Evolutionary conservation across 2,888 invertebrate genomes (phyloP).

Genomic region (Napeogenes inachia): DNA sequence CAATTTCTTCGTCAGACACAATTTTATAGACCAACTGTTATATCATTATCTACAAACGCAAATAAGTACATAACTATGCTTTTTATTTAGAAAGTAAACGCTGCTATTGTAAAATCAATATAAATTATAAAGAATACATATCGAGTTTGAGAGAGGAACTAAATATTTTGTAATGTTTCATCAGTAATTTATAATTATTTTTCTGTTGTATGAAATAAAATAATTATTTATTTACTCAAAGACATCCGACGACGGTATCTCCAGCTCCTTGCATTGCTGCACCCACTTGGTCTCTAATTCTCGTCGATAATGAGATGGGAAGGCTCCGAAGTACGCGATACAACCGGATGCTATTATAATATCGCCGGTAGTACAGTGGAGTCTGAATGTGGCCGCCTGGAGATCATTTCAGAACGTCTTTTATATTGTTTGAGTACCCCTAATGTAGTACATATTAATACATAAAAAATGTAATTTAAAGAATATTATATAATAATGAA

Average conservation of each 20-base stretch:
- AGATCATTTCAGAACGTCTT: neutral
- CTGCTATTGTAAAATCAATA: too few relatives aligned
- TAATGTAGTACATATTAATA: neutral
- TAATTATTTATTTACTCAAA: slow-evolving; percentile 73
- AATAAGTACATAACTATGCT: too few relatives aligned
- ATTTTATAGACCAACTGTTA: too few relatives aligned
- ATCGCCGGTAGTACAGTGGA: slow-evolving; percentile 89
- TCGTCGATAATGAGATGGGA: slow-evolving; percentile 84
- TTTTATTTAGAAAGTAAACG: too few relatives aligned
- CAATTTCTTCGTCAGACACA: too few relatives aligned
- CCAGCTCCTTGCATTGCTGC: slow-evolving; percentile 77
- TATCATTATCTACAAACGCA: too few relatives aligned
- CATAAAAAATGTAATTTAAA: neutral
- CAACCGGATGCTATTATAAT: slow-evolving; percentile 91
- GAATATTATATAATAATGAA: neutral
- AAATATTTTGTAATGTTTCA: neutral
- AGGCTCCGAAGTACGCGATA: slow-evolving; percentile 94
- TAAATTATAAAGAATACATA: too few relatives aligned
- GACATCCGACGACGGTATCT: slow-evolving; percentile 83
- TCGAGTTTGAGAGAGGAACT: too few relatives aligned
- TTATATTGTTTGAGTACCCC: too few relatives aligned
- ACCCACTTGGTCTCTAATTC: slow-evolving; percentile 84
- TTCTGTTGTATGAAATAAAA: neutral
- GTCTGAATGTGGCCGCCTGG: slow-evolving; percentile 81
- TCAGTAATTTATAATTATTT: neutral